Evolutionary conservation across 2,113 vertebrate genomes (phyloP).

Genomic region (Brienomyrus longianalis): DNA sequence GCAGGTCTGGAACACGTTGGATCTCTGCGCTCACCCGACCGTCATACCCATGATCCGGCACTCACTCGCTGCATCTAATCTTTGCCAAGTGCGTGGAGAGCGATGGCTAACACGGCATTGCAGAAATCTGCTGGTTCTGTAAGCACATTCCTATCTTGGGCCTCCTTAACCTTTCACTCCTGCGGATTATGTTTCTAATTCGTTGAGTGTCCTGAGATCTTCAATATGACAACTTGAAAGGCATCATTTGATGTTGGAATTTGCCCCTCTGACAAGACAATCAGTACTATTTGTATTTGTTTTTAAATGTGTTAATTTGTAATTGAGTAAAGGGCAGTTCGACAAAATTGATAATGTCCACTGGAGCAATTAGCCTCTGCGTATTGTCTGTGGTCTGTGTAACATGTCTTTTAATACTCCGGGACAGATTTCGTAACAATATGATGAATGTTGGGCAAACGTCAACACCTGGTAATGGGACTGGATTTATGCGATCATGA

Average conservation of each 20-base stretch:
- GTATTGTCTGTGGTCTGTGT: slow-evolving; percentile 26
- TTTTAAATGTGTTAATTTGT: neutral
- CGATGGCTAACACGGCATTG: slow-evolving; percentile 32
- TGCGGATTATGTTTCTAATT: slow-evolving; percentile 33
- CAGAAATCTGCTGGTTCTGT: slow-evolving; percentile 29
- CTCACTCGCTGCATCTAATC: slow-evolving; percentile 17
- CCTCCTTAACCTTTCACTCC: slow-evolving; percentile 13
- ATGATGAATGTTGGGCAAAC: slow-evolving; percentile 60
- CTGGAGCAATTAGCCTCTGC: neutral
- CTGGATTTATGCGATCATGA: slow-evolving; percentile 49
- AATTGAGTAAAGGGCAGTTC: neutral
- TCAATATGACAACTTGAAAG: slow-evolving; percentile 34
- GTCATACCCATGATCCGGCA: slow-evolving; percentile 33
- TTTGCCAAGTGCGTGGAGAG: slow-evolving; percentile 16
- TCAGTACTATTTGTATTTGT: neutral
- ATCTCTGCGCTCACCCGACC: slow-evolving; percentile 26
- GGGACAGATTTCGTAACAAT: slow-evolving; percentile 48
- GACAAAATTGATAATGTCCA: neutral
- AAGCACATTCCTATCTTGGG: slow-evolving; percentile 13
- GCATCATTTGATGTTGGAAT: slow-evolving; percentile 27
- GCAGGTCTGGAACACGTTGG: slow-evolving; percentile 24
- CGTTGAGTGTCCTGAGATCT: slow-evolving; percentile 29
- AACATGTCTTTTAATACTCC: slow-evolving; percentile 46
- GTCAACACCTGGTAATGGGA: slow-evolving; percentile 47
- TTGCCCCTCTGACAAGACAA: neutral